phyloP scores from a whole-genome alignment of 2,113 vertebrate species.

The Astatoreochromis straeleni region DNA sequence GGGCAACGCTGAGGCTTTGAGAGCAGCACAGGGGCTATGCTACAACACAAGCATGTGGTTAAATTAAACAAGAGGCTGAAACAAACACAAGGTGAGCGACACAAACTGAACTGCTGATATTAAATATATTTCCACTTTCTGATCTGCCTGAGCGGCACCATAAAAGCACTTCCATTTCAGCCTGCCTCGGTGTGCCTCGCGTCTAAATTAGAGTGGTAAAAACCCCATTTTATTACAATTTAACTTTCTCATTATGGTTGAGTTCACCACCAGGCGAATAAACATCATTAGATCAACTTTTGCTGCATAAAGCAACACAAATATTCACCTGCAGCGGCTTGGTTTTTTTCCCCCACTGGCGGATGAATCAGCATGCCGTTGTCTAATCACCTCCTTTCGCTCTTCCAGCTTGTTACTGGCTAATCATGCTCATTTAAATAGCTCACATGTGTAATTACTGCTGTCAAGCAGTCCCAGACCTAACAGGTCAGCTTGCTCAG shows the following conservation, averaged over 20 bases:
- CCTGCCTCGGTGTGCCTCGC: neutral
- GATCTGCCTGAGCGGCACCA: neutral
- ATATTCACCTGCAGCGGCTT: constrained; percentile 45
- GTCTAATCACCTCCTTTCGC: constrained; percentile 61
- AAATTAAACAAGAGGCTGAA: constrained; percentile 54
- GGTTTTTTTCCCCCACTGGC: constrained; percentile 14
- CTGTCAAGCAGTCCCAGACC: constrained; percentile 50
- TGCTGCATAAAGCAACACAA: constrained; percentile 20
- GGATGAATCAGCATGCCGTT: constrained; percentile 40
- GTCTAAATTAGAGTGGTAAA: constrained; percentile 9
- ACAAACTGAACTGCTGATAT: constrained; percentile 6
- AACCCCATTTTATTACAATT: constrained; percentile 33
- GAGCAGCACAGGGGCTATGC: constrained; percentile 20
- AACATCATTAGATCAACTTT: constrained; percentile 33
- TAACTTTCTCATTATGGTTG: constrained; percentile 18
- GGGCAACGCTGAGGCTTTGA: constrained; percentile 44
- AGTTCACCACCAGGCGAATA: neutral
- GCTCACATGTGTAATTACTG: constrained; percentile 63
- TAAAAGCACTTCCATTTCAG: constrained; percentile 10
- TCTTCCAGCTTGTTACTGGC: constrained; percentile 55
- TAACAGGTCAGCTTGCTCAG: constrained; percentile 58
- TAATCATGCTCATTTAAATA: constrained; percentile 61
- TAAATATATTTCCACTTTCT: constrained; percentile 22
- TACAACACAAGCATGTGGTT: constrained; percentile 29
- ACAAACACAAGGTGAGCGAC: constrained; percentile 45